A percentile compares a stretch with the other conserved stretches of the same genome.
Evolutionary conservation across 2,888 invertebrate species (phyloP).

Genomic region (Cheilosia urbana): DNA sequence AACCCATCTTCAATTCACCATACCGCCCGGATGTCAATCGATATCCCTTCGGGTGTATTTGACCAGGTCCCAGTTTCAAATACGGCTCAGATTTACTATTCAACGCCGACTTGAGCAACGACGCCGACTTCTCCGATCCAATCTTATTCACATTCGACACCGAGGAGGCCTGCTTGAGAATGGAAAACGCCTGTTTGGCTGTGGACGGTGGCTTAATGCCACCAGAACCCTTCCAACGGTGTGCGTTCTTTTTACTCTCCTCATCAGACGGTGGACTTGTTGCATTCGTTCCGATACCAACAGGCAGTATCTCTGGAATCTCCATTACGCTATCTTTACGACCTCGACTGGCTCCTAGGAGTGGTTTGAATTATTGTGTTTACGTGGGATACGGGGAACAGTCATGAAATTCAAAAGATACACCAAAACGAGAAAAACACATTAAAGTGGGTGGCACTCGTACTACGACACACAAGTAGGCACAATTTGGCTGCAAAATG

Average conservation of each 20-base stretch:
- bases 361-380: constrained; percentile 29
- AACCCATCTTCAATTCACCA: constrained; percentile 94
- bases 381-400: background rate
- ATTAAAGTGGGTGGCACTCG: constrained; percentile 43
- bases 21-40: constrained; percentile 88
- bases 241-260: constrained; percentile 81
- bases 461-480: constrained; percentile 50
- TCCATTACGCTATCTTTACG: constrained; percentile 87
- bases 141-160: constrained; percentile 81
- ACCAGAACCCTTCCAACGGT: constrained; percentile 83
- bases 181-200: constrained; percentile 81
- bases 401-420: constrained; percentile 62
- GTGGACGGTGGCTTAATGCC: constrained; percentile 79
- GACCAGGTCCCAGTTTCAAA: constrained; percentile 89
- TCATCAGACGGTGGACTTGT: constrained; percentile 86
- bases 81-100: constrained; percentile 76
- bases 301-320: constrained; percentile 83
- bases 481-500: constrained; percentile 60
- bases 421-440: constrained; percentile 41
- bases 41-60: constrained; percentile 91
- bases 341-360: constrained; percentile 83
- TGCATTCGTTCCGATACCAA: constrained; percentile 83
- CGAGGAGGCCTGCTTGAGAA: constrained; percentile 82
- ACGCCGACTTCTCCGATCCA: constrained; percentile 43
- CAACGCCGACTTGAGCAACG: constrained; percentile 57